A percentile compares a stretch with the other conserved stretches of the same genome.
These are phyloP conservation scores for Cyrtodaria siliqua DNA, from an alignment of 2,888 invertebrate species.

Conservation along the genomic window DNA sequence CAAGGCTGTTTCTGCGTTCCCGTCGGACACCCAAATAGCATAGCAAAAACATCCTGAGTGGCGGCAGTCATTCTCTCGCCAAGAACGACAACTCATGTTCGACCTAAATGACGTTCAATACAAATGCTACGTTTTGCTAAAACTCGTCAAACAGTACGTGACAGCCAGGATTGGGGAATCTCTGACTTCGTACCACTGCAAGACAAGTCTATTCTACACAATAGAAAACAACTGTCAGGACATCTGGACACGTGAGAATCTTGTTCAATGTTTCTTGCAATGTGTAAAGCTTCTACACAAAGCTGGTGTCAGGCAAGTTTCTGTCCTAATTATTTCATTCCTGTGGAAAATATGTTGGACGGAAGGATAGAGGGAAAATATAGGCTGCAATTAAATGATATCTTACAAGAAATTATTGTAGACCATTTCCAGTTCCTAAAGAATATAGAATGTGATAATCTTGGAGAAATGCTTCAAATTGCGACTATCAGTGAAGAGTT, in stretches of 20 bases:
- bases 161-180: not conserved
- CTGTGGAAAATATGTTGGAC: conserved; percentile 4
- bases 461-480: too few relatives aligned
- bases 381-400: too few relatives aligned
- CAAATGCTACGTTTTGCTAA: conserved; percentile 29
- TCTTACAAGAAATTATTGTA: too few relatives aligned
- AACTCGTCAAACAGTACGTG: conserved; percentile 19
- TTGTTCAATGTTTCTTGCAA: not conserved
- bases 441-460: too few relatives aligned
- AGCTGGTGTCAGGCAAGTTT: not conserved
- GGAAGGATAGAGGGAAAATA: too few relatives aligned
- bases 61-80: conserved; percentile 18
- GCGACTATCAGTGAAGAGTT: too few relatives aligned
- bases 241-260: not conserved
- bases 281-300: not conserved
- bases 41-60: conserved; percentile 8
- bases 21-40: not conserved
- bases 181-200: conserved; percentile 11
- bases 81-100: conserved; percentile 31
- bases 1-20: conserved; percentile 11
- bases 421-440: too few relatives aligned
- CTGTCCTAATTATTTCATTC: conserved; percentile 19
- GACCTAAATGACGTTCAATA: conserved; percentile 22
- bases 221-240: not conserved
- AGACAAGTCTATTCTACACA: conserved; percentile 12